phyloP scores from a whole-genome alignment of 2,797 vertebrate genomes.

The Acipenser transmontanus region DNA sequence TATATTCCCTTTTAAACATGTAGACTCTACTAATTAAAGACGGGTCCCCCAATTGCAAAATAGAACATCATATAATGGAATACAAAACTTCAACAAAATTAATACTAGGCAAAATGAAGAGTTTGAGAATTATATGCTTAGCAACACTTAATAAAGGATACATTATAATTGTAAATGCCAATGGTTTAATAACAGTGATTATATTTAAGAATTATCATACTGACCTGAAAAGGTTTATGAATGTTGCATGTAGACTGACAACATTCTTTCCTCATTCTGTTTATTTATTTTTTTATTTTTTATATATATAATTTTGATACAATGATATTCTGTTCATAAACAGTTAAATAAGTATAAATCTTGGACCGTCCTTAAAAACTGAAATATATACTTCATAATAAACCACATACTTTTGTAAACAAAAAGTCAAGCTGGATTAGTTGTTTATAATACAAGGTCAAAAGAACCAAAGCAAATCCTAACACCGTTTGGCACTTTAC shows the following conservation, averaged over 20 bases:
- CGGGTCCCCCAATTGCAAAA: constrained; percentile 71
- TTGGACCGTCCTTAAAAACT: too few species aligned
- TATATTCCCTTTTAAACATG: too few species aligned
- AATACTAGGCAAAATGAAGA: constrained; percentile 2
- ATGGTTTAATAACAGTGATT: constrained; percentile 1
- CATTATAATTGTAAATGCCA: not conserved
- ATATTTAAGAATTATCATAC: not conserved
- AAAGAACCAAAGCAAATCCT: not conserved
- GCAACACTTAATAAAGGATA: not conserved
- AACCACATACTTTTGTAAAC: too few species aligned
- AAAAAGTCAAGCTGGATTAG: too few species aligned
- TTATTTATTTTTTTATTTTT: too few species aligned
- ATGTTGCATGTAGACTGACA: not conserved
- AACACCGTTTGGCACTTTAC: constrained; percentile 3
- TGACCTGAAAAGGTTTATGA: not conserved
- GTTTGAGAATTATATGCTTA: not conserved
- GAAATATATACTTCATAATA: too few species aligned
- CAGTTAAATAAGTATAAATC: too few species aligned
- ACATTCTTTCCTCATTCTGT: not conserved
- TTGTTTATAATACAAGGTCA: too few species aligned
- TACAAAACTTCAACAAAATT: not conserved
- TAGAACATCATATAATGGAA: constrained; percentile 39
- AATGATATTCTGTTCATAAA: too few species aligned
- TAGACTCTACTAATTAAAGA: constrained; percentile 60
- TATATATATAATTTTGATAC: too few species aligned